phyloP scores from a whole-genome alignment of 1,140 invertebrate species.

The Nebria ingens region DNA sequence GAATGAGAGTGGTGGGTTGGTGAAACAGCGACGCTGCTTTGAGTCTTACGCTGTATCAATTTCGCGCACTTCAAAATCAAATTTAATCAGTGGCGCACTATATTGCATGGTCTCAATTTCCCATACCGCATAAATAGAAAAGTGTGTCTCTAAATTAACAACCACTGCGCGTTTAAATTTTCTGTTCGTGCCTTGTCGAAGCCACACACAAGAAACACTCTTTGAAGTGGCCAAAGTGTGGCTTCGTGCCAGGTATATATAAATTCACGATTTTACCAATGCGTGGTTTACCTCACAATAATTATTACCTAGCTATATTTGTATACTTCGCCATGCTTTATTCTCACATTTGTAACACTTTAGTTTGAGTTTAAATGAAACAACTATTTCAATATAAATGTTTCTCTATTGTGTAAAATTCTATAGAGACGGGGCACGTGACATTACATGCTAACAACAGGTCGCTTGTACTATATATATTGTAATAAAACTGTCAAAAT shows the following conservation, averaged over 20 bases:
- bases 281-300: background rate
- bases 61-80: background rate
- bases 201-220: background rate
- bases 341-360: too few relatives aligned
- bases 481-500: too few relatives aligned
- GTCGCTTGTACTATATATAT: too few relatives aligned
- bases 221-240: conserved; percentile 1
- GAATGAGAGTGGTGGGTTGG: background rate
- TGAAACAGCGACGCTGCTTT: background rate
- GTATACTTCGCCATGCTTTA: too few relatives aligned
- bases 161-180: background rate
- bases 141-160: background rate
- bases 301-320: too few relatives aligned
- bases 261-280: background rate
- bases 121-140: background rate
- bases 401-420: too few relatives aligned
- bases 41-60: conserved; percentile 7
- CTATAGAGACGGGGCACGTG: too few relatives aligned
- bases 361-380: too few relatives aligned
- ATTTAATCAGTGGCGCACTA: conserved; percentile 1
- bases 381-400: too few relatives aligned
- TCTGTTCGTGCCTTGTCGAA: background rate
- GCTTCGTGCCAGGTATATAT: background rate
- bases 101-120: background rate
- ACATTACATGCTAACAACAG: too few relatives aligned